Conservation (phyloP, 2,797 vertebrate species). For the Acanthurus lineatus region DNA sequence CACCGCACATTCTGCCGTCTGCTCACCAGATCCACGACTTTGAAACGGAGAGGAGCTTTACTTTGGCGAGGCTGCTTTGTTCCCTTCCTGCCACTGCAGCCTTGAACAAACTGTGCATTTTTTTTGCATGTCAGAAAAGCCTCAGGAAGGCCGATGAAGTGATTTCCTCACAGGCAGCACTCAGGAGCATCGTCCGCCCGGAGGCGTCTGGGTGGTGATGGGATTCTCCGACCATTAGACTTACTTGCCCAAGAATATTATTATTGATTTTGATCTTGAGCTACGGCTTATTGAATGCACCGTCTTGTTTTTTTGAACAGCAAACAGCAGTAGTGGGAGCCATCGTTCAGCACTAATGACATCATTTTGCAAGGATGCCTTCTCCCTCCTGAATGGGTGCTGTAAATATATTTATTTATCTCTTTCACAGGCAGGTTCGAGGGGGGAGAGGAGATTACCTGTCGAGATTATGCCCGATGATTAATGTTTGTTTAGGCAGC, state of each 20-base stretch:
- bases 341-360: conserved; percentile 75
- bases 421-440: conserved; percentile 61
- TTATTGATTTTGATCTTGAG: conserved; percentile 82
- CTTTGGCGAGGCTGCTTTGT: not conserved
- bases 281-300: conserved; percentile 64
- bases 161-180: conserved; percentile 51
- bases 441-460: conserved; percentile 77
- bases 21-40: not conserved
- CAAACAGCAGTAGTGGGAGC: conserved; percentile 72
- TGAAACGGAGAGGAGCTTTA: not conserved
- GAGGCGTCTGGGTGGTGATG: conserved; percentile 61
- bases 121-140: conserved; percentile 12
- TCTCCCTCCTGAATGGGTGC: conserved; percentile 44
- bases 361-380: conserved; percentile 72
- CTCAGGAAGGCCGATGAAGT: conserved; percentile 55
- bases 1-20: not conserved
- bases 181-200: conserved; percentile 31
- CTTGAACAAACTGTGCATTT: not conserved
- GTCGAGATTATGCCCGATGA: conserved; percentile 76
- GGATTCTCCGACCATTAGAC: conserved; percentile 68
- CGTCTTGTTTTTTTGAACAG: conserved; percentile 62
- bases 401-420: conserved; percentile 78
- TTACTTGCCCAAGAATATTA: conserved; percentile 77
- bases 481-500: conserved; percentile 76
- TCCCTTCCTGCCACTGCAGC: not conserved